These are phyloP conservation scores for Saxidomus purpurata DNA, from an alignment of 1,140 invertebrate species.

Conservation along the genomic window DNA sequence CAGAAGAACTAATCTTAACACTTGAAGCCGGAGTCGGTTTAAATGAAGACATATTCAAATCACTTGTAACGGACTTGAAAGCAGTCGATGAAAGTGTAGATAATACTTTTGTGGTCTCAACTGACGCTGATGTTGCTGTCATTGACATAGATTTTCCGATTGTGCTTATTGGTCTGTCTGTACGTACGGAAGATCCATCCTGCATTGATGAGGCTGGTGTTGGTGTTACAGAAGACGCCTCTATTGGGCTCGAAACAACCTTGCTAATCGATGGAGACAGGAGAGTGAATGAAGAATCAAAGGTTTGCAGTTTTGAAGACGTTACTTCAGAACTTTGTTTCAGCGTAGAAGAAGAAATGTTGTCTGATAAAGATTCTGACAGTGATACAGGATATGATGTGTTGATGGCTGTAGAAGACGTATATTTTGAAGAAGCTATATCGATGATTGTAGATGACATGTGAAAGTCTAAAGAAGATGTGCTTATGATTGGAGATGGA, in stretches of 20 bases:
- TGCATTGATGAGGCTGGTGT: not conserved
- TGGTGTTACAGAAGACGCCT: not conserved
- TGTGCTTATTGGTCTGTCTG: no score
- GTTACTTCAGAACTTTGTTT: not conserved
- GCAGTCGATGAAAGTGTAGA: not conserved
- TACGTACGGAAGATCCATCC: no score
- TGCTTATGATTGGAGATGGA: no score
- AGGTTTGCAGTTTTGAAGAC: not conserved
- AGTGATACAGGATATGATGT: no score
- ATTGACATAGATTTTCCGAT: no score
- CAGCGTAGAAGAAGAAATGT: no score
- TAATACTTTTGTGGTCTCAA: not conserved
- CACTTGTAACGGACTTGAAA: not conserved
- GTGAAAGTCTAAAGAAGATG: not conserved
- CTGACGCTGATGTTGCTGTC: no score
- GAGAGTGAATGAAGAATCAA: not conserved
- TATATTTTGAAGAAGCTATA: not conserved
- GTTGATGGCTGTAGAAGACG: not conserved
- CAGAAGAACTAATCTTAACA: not conserved
- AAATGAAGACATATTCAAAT: not conserved
- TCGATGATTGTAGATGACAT: not conserved
- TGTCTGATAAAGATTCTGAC: no score
- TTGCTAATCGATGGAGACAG: not conserved
- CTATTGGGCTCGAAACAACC: not conserved
- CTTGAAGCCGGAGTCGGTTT: not conserved